Evolutionary conservation across 2,797 vertebrate genomes (phyloP).

Genomic region (Megaceryle alcyon): DNA sequence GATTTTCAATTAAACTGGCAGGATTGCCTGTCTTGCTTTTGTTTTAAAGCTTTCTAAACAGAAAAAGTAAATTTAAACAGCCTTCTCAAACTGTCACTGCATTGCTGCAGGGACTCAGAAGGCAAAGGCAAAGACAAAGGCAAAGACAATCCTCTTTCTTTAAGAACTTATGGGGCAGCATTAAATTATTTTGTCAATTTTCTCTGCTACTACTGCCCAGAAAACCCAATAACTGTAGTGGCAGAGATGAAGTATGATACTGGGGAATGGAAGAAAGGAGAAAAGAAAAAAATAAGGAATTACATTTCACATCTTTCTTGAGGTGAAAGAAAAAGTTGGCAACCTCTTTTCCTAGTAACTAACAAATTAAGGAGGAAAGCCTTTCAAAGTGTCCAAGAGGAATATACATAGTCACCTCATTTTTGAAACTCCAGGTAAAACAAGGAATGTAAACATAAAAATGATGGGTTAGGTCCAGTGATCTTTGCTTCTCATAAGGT

Average conservation of each 20-base stretch:
- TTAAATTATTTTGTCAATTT: conserved; percentile 63
- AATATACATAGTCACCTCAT: neutral
- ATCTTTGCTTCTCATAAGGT: neutral
- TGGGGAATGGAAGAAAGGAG: neutral
- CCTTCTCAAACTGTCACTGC: neutral
- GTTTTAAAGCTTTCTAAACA: conserved; percentile 5
- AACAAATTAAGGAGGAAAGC: neutral
- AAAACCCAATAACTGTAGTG: conserved; percentile 56
- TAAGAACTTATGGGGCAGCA: conserved; percentile 2
- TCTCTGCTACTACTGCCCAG: conserved; percentile 10
- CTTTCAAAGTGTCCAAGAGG: neutral
- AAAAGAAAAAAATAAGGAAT: conserved; percentile 16
- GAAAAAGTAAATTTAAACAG: neutral
- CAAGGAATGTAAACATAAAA: neutral
- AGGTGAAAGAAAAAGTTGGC: neutral
- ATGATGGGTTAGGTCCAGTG: neutral
- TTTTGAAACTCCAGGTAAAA: neutral
- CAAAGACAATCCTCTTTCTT: neutral
- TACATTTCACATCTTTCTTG: neutral
- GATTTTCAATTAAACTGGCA: neutral
- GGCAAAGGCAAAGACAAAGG: neutral
- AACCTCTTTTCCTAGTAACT: neutral
- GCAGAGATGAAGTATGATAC: conserved; percentile 45
- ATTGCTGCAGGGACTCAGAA: neutral
- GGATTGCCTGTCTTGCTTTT: neutral